Base-by-base conservation (phyloP, 2,888 invertebrate genomes). In the Epirrhoe alternata region DNA sequence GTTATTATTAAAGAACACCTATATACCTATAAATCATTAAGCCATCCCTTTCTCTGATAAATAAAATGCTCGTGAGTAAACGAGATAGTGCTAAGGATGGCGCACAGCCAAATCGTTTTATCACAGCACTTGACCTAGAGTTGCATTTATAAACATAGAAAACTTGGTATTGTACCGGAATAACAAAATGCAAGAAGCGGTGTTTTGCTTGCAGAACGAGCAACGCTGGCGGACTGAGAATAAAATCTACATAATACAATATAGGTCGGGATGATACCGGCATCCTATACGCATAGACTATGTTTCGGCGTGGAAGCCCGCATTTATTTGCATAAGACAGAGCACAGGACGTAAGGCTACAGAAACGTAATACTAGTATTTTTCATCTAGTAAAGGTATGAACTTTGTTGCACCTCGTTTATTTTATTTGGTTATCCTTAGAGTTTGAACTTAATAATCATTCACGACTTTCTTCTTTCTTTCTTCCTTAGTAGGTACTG, bases 61-160 rank as follows among this genome's bases (percentile, higher is more conserved):
- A 60, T 56, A 55, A 59, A 17, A 49, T 35, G 49, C 24, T 45
- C 59, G 47, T 3, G 60, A 69, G 60, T 55, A 73, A 77, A 73
- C 66, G 75, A 78, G 76, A 79, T 57, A 76, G 61, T 53, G 53
- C 50, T 61, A 52, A 42, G 45, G 51, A 66, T 79, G 86, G 90
- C 88, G 61, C 53, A 58, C 47, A 73, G 86, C 88, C 90, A 90
- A 83, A 77, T 77, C 73, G 70, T 63, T 79, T 74, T 78, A 83
- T 80, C 76, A 74, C 70, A 83, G 82, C 80, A 82, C 84, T 87
- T 88, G 89, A 89, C 89, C 89, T 89, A 89, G 87, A 87, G 84
- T 79, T 85, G 82, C 80, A 83, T 85, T 85, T 83, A 81, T 81
- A 82, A 78, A 80, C 74, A 77, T 72, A 73, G 72, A 71, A 77